Base-by-base conservation (phyloP, 2,113 vertebrate genomes). In the Copsychus sechellarum region DNA sequence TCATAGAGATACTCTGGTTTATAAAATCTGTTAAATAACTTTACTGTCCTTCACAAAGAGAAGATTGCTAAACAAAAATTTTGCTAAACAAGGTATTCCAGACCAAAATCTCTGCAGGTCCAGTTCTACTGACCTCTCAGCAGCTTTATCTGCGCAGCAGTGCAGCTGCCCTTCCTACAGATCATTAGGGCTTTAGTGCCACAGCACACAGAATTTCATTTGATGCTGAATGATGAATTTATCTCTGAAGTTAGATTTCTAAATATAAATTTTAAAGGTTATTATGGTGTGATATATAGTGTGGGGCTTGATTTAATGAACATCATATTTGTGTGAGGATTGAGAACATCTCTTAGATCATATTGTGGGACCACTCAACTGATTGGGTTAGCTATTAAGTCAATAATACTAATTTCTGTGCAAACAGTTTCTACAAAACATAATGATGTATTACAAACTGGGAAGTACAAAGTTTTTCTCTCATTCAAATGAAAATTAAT, bases 191-290 rank as follows among this genome's bases (percentile, higher is more conserved):
- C 10, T 76, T 69, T 65, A 66, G 82, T 73, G 42, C 36, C 91
- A 94, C 51, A 4, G 25, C 36, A 36, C 19, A 69, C 42, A 34
- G 60, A 61, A 80, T 88, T 77, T 89, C 40, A 47, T 64, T 54
- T 79, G 65, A 33, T 65, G 19, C 26, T 73, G 66, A 77, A 87
- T 65, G 51, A 53, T 36, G 34, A 79, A 70, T 73, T 61, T 40
- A 81, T 81, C 47, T 91, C 89, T 94, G 88, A 91, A 88, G 10
- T 45, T 78, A 61, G 25, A 74, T 70, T 92, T 92, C 81, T 53
- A 25, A 58, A 56, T 64, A 78, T 69, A 57, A 61, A 80, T 83
- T 95, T 12, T 78, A 36, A 89, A 87, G n/a, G 18, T 43, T 34
- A 19, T 56, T 11, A 64, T 22, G 3, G 34, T 33, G 16, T 5